Conservation (phyloP, 2,797 vertebrate genomes). For the Furcifer pardalis region DNA sequence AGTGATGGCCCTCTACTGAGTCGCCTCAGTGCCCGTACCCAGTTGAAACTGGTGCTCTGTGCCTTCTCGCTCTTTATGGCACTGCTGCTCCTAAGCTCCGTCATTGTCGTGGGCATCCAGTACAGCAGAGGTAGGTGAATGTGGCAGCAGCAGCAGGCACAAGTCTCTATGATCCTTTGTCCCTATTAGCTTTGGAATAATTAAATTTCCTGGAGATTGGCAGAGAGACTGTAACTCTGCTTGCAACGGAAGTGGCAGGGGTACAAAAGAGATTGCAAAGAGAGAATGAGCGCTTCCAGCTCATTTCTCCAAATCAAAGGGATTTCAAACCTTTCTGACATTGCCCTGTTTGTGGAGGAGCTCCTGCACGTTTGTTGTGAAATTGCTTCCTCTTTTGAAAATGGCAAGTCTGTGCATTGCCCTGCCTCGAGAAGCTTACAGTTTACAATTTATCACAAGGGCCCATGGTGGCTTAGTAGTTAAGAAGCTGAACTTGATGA, state of each 20-base stretch:
- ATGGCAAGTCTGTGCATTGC: no score
- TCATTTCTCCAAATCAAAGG: neutral
- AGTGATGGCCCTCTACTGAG: conserved; percentile 77
- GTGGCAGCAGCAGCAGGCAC: neutral
- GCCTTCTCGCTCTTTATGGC: conserved; percentile 80
- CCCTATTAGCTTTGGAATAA: neutral
- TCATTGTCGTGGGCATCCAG: conserved; percentile 84
- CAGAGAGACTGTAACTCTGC: neutral
- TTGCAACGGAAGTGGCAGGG: neutral
- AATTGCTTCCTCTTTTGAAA: neutral
- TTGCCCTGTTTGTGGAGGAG: neutral
- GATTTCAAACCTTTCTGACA: neutral
- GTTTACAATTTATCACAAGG: neutral
- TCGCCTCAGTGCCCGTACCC: conserved; percentile 80
- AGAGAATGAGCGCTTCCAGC: neutral
- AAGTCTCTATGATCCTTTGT: neutral
- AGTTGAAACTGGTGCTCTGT: conserved; percentile 86
- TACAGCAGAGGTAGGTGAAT: conserved; percentile 83
- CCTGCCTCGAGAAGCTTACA: neutral
- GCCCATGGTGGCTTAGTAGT: no score
- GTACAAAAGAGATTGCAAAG: neutral
- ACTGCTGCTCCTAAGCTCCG: conserved; percentile 83
- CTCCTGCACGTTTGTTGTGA: no score
- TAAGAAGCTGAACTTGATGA: no score
- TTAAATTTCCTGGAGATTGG: neutral